Evolutionary conservation across 2,113 vertebrate species (phyloP).

Genomic region (Calonectris borealis): DNA sequence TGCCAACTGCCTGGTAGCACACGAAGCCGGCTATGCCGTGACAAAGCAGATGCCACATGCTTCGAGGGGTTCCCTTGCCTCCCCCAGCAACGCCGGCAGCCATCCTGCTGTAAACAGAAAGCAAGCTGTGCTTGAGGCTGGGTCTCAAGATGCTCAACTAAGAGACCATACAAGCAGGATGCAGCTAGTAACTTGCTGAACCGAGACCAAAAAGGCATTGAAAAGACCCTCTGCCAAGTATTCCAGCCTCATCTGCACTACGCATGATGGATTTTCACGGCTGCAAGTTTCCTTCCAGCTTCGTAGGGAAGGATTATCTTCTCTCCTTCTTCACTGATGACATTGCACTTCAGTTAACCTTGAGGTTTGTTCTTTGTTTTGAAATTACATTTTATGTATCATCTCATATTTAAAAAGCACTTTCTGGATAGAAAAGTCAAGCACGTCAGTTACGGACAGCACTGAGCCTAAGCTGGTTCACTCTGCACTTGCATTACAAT

Average conservation of each 20-base stretch:
- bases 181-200: background rate
- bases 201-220: background rate
- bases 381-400: background rate
- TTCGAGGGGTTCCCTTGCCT: background rate
- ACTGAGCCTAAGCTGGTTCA: background rate
- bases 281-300: background rate
- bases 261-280: background rate
- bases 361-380: background rate
- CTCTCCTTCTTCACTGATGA: background rate
- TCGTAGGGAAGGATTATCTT: background rate
- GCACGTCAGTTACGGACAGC: background rate
- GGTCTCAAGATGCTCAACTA: background rate
- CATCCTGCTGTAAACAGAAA: background rate
- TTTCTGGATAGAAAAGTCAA: background rate
- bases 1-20: conserved; percentile 11
- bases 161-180: background rate
- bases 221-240: background rate
- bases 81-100: background rate
- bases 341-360: background rate
- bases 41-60: background rate
- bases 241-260: background rate
- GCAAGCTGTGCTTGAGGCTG: background rate
- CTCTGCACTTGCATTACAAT: background rate
- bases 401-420: background rate
- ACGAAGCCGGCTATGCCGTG: fast-evolving